Conservation (phyloP, 2,113 vertebrate genomes). For the Prietella phreatophila region DNA sequence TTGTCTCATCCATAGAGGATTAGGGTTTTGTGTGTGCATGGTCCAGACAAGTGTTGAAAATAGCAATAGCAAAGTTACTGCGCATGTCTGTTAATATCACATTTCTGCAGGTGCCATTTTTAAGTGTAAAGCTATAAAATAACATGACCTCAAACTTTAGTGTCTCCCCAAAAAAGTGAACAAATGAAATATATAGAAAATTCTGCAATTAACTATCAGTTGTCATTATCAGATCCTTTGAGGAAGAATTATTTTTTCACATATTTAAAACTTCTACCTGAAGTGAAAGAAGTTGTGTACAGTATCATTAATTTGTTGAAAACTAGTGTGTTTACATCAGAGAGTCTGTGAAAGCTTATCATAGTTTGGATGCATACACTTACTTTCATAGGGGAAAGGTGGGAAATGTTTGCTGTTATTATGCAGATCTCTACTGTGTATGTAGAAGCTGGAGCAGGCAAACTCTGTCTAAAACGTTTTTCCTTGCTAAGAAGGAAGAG, state of each 20-base stretch:
- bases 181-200: background rate
- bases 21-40: background rate
- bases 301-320: background rate
- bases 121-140: background rate
- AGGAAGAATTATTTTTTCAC: background rate
- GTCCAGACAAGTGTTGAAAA: constrained; percentile 7
- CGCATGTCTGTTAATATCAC: background rate
- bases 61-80: background rate
- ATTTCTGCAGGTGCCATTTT: background rate
- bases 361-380: background rate
- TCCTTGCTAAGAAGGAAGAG: background rate
- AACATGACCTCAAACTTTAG: background rate
- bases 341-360: background rate
- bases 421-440: background rate
- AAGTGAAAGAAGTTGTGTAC: background rate
- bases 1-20: background rate
- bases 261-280: background rate
- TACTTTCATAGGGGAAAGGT: background rate
- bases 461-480: background rate
- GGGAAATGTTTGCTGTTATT: background rate
- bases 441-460: background rate
- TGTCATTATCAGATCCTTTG: background rate
- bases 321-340: background rate
- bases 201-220: background rate
- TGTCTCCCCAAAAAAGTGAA: background rate